Evolutionary conservation across 2,888 invertebrate species (phyloP), one percentile per base, ranked within the genome.

Genomic region (Achlya flavicornis): DNA sequence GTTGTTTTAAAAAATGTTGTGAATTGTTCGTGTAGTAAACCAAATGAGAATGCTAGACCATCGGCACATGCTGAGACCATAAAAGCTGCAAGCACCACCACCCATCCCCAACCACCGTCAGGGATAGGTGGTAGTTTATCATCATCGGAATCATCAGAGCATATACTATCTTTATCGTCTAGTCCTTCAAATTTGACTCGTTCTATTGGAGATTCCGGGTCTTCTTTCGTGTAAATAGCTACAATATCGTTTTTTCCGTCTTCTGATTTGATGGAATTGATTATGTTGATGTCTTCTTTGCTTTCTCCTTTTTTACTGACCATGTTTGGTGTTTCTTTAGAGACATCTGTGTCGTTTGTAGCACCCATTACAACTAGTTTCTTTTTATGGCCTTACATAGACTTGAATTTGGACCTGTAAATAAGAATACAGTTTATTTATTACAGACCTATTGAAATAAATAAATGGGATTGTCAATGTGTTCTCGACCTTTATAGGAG

Each of bases 41-140:
- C 99, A 81, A 98, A 98, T 0, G 98, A 98, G 86, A 98, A 98
- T 10, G 97, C 97, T 58, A 98, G 95, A 0, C 99, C 99, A 85
- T 99, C 99, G 48, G 98, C 97, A 64, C 99, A 96, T 73, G 98
- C 95, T 53, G 98, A 97, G n/a, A 98, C 96, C 33, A 98, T 85
- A 72, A 99, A 95, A 0, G 98, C 97, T 6, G 98, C 95, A 12
- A 96, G 90, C 0, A 99, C 98, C 0, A 99, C 97, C 41, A 98
- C 95, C 98, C 98, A 98, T 0, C 98, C 97, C 96, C 97, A 98
- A 0, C 97, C 97, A 0, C 97, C 97, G 75, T 97, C 97, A 0
- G 97, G 97, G 38, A 96, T 95, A 8, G 95, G 94, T 0, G 95
- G 95, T 59, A 95, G 88, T 88, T 93, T 76, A 7, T 61, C 66